Conservation (phyloP, 2,113 vertebrate species). For the Parotia lawesii region DNA sequence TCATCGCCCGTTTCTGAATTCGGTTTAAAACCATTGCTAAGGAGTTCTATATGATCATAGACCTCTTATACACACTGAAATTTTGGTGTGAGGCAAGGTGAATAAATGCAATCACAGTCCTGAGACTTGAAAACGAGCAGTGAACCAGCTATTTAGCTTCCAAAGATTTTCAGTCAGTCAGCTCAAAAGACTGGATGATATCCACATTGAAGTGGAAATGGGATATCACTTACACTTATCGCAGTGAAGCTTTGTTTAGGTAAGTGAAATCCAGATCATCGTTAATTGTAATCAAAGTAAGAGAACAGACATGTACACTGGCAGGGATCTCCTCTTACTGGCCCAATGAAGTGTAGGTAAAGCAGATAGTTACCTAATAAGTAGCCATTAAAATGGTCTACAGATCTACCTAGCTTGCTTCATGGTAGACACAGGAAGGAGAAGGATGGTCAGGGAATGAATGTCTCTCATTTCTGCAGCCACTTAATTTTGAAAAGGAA, state of each 20-base stretch:
- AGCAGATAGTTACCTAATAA: background rate
- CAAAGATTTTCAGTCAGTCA: background rate
- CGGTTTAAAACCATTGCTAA: background rate
- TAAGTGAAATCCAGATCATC: background rate
- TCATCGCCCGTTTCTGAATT: background rate
- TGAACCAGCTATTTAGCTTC: background rate
- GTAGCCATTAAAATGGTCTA: background rate
- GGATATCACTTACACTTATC: background rate
- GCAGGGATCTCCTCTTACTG: background rate
- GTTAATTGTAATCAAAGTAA: background rate
- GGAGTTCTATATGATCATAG: background rate
- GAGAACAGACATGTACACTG: background rate
- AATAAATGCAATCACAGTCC: background rate
- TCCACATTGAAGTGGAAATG: background rate
- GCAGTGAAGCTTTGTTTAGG: background rate
- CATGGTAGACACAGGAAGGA: background rate
- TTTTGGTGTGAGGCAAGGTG: background rate
- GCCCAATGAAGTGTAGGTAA: background rate
- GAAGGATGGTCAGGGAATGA: background rate
- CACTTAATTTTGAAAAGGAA: background rate
- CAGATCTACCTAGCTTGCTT: background rate
- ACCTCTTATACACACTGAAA: background rate
- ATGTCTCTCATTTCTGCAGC: background rate
- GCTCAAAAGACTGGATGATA: background rate
- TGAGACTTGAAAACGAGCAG: background rate